These are phyloP conservation scores for Hypotaenidia okinawae DNA, from an alignment of 2,797 vertebrate genomes.

Conservation along the genomic window DNA sequence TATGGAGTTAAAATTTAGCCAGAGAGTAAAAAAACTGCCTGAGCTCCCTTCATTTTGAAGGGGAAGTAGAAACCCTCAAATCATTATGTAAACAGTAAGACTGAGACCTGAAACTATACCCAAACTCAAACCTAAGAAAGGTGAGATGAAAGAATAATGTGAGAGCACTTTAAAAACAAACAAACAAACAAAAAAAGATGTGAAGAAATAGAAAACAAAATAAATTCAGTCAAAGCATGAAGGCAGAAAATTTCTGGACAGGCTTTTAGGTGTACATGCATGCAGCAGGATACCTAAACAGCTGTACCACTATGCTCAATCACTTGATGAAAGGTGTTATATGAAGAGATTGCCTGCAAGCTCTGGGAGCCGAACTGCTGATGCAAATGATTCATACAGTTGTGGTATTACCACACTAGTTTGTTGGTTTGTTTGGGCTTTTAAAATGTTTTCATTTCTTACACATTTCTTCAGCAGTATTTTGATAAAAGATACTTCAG, in stretches of 20 bases:
- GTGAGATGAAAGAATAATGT: neutral
- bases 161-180: neutral
- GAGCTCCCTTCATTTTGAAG: neutral
- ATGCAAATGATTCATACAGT: neutral
- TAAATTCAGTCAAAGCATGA: neutral
- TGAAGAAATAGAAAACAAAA: neutral
- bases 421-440: neutral
- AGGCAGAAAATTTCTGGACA: neutral
- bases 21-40: neutral
- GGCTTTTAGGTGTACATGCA: neutral
- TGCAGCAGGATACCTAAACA: neutral
- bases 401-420: neutral
- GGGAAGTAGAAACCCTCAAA: neutral
- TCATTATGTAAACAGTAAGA: neutral
- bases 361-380: neutral
- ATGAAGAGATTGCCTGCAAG: neutral
- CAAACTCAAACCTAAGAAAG: neutral
- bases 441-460: neutral
- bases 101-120: neutral
- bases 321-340: neutral
- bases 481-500: neutral
- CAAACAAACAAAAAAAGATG: no score
- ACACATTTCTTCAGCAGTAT: neutral
- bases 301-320: neutral
- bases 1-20: neutral